These are phyloP conservation scores for Tetragonula carbonaria DNA, from an alignment of 2,888 invertebrate genomes.

Conservation along the genomic window DNA sequence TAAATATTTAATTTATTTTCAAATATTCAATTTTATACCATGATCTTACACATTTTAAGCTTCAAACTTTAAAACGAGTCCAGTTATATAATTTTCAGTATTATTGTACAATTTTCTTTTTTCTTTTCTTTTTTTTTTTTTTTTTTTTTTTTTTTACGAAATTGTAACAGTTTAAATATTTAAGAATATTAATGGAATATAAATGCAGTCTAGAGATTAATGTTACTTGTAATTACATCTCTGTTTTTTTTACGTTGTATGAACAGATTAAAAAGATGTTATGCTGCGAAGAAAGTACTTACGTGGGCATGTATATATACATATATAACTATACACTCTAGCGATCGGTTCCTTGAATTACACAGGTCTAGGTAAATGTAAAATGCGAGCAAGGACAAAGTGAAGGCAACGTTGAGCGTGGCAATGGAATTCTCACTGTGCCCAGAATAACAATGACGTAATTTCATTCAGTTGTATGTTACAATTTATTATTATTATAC, in stretches of 20 bases:
- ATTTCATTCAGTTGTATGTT: constrained; percentile 20
- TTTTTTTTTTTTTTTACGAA: too few species aligned
- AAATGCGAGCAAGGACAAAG: constrained; percentile 66
- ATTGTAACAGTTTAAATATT: too few species aligned
- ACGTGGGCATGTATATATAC: neutral
- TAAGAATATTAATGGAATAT: too few species aligned
- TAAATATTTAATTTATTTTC: too few species aligned
- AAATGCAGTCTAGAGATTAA: too few species aligned
- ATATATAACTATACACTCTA: neutral
- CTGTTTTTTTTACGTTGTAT: neutral
- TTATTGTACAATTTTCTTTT: too few species aligned
- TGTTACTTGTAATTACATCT: neutral
- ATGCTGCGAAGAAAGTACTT: neutral
- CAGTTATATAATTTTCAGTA: too few species aligned
- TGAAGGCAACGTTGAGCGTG: constrained; percentile 53
- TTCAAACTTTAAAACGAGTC: too few species aligned
- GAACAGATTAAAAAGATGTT: neutral
- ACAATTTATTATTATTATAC: neutral
- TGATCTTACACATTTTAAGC: too few species aligned
- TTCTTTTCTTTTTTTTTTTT: too few species aligned
- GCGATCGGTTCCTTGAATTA: constrained; percentile 3
- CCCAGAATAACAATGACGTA: constrained; percentile 44
- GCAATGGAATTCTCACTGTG: constrained; percentile 35
- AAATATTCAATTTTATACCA: too few species aligned
- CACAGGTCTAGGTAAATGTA: constrained; percentile 45